Conservation (phyloP, 2,888 invertebrate genomes). For the Lepidochrysops patricia region DNA sequence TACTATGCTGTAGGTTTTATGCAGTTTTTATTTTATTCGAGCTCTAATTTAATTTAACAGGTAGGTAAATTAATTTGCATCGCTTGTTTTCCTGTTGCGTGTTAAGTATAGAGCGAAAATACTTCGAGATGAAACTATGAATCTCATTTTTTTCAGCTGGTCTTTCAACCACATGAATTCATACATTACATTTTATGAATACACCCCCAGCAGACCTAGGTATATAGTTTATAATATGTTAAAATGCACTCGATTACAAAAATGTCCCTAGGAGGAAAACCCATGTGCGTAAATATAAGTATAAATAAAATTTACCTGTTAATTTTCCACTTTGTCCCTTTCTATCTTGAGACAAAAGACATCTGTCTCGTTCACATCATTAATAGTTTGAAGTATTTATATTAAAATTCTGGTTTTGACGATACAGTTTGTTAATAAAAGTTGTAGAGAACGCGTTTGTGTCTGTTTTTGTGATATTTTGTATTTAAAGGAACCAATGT, state of each 20-base stretch:
- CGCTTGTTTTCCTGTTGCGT: too few species aligned
- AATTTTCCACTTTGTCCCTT: conserved; percentile 18
- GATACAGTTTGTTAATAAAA: neutral
- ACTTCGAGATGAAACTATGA: too few species aligned
- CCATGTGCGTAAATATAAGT: neutral
- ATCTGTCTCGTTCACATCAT: conserved; percentile 6
- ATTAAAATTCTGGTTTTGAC: neutral
- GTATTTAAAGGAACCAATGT: too few species aligned
- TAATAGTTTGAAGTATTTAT: neutral
- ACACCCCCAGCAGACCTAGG: neutral
- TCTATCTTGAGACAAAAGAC: neutral
- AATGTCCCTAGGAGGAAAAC: neutral
- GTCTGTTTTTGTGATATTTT: neutral
- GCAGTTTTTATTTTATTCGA: too few species aligned
- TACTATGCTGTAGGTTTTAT: too few species aligned
- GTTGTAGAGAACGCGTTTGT: neutral
- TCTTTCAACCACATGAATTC: too few species aligned
- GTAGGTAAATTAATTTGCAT: too few species aligned
- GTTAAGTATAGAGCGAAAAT: too few species aligned
- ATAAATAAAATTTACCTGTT: conserved; percentile 18
- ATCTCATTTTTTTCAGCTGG: too few species aligned
- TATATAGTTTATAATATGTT: too few species aligned
- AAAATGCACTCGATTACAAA: neutral
- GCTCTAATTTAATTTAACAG: too few species aligned
- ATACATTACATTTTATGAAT: too few species aligned